A percentile compares a stretch with the other conserved stretches of the same genome.
Conservation (phyloP, 2,888 invertebrate genomes). For the Seira musarum region DNA sequence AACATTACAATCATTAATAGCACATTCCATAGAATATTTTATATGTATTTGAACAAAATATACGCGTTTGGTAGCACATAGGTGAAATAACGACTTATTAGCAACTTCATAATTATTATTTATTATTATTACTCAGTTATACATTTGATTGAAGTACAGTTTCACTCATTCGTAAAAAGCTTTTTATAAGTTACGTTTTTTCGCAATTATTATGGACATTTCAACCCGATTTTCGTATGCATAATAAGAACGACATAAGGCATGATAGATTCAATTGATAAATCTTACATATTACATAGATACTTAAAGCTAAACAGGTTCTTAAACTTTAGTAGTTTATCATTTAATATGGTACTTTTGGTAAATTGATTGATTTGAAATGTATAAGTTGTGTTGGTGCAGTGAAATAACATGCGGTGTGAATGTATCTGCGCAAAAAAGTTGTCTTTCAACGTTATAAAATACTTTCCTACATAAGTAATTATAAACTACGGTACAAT, state of each 20-base stretch:
- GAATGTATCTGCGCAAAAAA: neutral
- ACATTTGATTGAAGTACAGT: neutral
- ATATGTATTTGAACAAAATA: slow-evolving; percentile 41
- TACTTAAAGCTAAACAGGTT: neutral
- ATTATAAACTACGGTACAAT: too few relatives aligned
- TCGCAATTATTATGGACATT: neutral
- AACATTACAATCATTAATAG: slow-evolving; percentile 39
- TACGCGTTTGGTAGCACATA: slow-evolving; percentile 40
- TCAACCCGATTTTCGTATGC: neutral
- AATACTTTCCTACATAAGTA: too few relatives aligned
- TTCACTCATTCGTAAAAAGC: neutral
- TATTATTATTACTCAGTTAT: neutral
- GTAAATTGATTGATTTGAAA: neutral
- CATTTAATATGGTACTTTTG: slow-evolving; percentile 12
- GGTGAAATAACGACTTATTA: slow-evolving; percentile 1
- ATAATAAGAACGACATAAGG: slow-evolving; percentile 8
- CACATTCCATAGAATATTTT: slow-evolving; percentile 7
- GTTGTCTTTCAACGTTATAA: too few relatives aligned
- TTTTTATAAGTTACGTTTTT: neutral
- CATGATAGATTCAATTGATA: neutral
- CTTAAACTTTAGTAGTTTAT: slow-evolving; percentile 1
- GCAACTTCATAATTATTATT: neutral
- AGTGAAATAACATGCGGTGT: neutral
- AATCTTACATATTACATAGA: neutral
- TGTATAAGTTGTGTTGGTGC: neutral